Conservation (phyloP, 2,113 vertebrate species). For the Indicator indicator region DNA sequence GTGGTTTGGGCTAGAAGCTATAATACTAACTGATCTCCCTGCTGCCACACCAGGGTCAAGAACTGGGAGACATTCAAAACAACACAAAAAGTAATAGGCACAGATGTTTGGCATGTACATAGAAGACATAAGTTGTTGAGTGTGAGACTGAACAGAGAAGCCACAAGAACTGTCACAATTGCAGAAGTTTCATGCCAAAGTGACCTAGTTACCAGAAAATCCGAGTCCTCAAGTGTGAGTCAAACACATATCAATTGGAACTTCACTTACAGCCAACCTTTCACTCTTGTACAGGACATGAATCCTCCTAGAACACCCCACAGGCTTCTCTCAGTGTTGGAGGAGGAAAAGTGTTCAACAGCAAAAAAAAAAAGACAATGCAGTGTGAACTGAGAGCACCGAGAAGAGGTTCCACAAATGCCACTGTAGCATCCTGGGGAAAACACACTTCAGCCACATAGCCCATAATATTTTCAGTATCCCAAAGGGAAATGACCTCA, state of each 20-base stretch:
- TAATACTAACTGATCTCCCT: conserved; percentile 6
- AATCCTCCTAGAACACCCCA: conserved; percentile 26
- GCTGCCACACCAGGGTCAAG: background rate
- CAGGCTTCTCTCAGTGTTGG: conserved; percentile 15
- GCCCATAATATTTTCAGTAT: conserved; percentile 20
- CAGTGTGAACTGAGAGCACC: background rate
- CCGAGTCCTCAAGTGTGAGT: conserved; percentile 5
- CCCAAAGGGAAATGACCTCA: conserved; percentile 63
- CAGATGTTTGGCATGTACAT: conserved; percentile 1
- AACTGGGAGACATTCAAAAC: background rate
- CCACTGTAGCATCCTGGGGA: conserved; percentile 36
- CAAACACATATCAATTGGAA: conserved; percentile 8
- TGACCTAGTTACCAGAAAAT: conserved; percentile 39
- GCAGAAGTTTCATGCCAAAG: conserved; percentile 28
- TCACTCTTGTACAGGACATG: background rate
- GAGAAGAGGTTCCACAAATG: conserved; percentile 30
- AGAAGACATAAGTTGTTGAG: conserved; percentile 30
- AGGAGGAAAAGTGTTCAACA: conserved; percentile 14
- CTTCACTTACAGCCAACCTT: background rate
- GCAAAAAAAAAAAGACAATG: background rate
- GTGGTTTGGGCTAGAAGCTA: background rate
- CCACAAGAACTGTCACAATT: conserved; percentile 42
- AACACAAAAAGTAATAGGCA: background rate
- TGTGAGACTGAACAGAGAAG: conserved; percentile 33
- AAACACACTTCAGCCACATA: background rate